Percentiles rank a stretch among this genome's conserved stretches.
These are phyloP conservation scores for Burhinus bistriatus DNA, from an alignment of 2,113 vertebrate genomes.

Conservation along the genomic window DNA sequence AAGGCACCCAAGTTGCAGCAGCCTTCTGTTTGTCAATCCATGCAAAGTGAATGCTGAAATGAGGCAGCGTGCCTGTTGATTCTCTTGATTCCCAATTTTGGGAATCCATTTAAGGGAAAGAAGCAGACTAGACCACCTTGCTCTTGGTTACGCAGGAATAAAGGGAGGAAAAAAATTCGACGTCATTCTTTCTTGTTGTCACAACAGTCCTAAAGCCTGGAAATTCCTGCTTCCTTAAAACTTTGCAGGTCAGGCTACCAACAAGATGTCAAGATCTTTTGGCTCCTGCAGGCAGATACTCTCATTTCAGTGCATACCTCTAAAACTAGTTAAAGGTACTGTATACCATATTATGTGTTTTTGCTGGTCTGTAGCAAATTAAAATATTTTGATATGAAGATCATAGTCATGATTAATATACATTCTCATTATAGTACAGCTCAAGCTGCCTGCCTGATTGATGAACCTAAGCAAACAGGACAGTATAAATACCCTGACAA, in stretches of 20 bases:
- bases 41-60: neutral
- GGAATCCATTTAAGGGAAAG: neutral
- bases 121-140: neutral
- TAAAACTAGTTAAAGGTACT: neutral
- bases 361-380: constrained; percentile 39
- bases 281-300: neutral
- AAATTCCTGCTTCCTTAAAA: constrained; percentile 21
- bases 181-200: neutral
- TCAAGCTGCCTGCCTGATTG: constrained; percentile 95
- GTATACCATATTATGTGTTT: neutral
- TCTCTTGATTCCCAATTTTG: neutral
- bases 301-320: neutral
- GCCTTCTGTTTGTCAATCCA: neutral
- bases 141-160: neutral
- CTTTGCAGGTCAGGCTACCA: constrained; percentile 8
- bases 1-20: neutral
- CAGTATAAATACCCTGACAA: constrained; percentile 94
- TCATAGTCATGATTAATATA: constrained; percentile 24
- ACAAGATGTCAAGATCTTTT: neutral
- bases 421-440: constrained; percentile 84
- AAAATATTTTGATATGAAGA: constrained; percentile 1
- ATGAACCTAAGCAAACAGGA: constrained; percentile 93
- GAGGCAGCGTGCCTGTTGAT: neutral
- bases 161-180: neutral
- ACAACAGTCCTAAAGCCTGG: neutral